These are phyloP conservation scores for Silurus lanzhouensis DNA, from an alignment of 2,797 vertebrate genomes.

Conservation along the genomic window DNA sequence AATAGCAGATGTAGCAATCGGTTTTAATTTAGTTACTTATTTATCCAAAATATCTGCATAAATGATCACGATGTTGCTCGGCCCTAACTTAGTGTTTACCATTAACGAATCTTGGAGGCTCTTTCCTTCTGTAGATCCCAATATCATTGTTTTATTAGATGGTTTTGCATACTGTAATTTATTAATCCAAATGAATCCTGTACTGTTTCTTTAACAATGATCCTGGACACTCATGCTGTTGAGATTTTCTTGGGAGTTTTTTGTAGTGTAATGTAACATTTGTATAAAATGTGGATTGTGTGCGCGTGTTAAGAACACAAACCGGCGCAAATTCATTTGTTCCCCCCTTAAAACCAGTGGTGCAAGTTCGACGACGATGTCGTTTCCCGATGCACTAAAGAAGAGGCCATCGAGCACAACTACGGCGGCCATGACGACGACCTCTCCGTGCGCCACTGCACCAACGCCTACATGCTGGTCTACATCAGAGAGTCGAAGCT, in stretches of 20 bases:
- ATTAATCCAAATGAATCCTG: no score
- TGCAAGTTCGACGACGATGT: constrained; percentile 98
- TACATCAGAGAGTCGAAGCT: constrained; percentile 98
- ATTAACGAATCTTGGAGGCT: no score
- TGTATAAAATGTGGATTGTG: neutral
- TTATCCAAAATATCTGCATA: no score
- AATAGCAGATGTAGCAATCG: no score
- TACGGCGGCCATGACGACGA: constrained; percentile 97
- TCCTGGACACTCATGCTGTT: no score
- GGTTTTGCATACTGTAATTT: no score
- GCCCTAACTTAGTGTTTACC: no score
- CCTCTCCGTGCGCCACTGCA: constrained; percentile 96
- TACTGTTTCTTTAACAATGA: no score
- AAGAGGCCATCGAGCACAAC: constrained; percentile 98
- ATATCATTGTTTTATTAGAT: no score
- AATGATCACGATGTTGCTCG: no score
- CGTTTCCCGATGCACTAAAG: constrained; percentile 96
- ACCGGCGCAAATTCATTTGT: neutral
- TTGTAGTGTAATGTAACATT: neutral
- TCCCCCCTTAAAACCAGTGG: constrained; percentile 76
- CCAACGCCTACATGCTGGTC: constrained; percentile 98
- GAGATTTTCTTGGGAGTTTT: neutral
- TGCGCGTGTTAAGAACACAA: neutral
- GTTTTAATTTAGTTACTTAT: no score
- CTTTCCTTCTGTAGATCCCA: no score